phyloP scores from a whole-genome alignment of 2,113 vertebrate genomes.

The Crotalus horridus region DNA sequence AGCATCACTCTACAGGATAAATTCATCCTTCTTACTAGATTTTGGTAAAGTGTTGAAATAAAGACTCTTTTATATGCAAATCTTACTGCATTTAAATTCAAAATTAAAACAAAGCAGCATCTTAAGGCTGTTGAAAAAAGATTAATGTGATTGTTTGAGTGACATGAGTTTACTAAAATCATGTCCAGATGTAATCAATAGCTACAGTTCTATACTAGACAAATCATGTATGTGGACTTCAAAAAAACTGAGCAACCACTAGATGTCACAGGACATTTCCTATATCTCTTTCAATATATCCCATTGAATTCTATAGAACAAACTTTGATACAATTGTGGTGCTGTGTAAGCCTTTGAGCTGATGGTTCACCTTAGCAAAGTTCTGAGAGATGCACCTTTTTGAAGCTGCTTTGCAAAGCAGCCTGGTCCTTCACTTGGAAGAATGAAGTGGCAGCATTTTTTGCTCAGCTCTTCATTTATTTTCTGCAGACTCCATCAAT shows the following conservation, averaged over 20 bases:
- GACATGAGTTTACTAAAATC: not conserved
- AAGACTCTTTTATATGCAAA: not conserved
- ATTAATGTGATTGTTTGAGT: not conserved
- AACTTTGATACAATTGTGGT: not conserved
- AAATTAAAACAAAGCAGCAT: not conserved
- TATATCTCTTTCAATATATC: not conserved
- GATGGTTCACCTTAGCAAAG: not conserved
- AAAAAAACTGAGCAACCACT: not conserved
- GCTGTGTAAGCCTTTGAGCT: not conserved
- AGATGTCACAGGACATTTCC: not conserved
- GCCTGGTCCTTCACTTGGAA: not conserved
- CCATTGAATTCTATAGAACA: not conserved
- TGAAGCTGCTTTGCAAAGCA: not conserved
- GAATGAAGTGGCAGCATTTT: not conserved
- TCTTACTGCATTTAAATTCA: not conserved
- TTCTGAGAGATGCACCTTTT: not conserved
- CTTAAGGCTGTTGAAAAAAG: not conserved
- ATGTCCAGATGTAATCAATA: not conserved
- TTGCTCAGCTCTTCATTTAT: not conserved
- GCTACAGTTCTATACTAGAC: not conserved
- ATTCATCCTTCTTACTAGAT: not conserved
- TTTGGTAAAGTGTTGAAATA: not conserved
- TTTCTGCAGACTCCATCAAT: not conserved
- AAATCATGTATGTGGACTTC: not conserved
- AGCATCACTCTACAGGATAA: not conserved